A percentile compares a stretch with the other conserved stretches of the same genome.
Conservation (phyloP, 1,140 invertebrate species). For the Neodiprion pinetum region DNA sequence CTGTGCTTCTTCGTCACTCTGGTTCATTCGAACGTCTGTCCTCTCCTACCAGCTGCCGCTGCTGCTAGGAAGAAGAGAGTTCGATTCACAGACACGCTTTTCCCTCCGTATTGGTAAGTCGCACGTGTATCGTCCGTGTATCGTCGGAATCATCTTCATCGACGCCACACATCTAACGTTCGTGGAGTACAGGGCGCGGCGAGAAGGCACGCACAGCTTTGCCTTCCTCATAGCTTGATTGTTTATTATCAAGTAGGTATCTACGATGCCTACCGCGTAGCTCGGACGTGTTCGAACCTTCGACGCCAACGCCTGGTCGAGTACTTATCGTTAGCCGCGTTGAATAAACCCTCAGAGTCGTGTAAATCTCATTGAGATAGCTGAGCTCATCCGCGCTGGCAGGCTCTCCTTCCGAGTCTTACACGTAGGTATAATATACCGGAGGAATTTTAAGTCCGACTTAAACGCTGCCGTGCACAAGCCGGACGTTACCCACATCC, state of each 20-base stretch:
- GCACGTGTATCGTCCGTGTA: too few relatives aligned
- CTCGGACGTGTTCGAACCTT: neutral
- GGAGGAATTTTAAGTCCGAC: too few relatives aligned
- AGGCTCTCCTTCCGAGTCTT: too few relatives aligned
- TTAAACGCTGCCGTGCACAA: too few relatives aligned
- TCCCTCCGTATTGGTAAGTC: too few relatives aligned
- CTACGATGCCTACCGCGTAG: neutral
- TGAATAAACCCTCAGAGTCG: slow-evolving; percentile 2
- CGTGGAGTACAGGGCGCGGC: neutral
- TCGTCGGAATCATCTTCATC: too few relatives aligned
- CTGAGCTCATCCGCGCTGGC: neutral
- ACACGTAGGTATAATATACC: too few relatives aligned
- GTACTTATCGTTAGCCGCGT: neutral
- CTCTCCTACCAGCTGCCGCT: neutral
- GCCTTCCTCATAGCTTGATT: neutral
- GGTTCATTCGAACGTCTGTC: neutral
- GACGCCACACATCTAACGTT: too few relatives aligned
- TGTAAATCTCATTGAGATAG: neutral
- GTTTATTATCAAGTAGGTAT: neutral
- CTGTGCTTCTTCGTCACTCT: neutral
- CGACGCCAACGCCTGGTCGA: neutral
- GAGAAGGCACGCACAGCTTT: neutral
- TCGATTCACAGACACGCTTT: too few relatives aligned
- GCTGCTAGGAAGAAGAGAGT: too few relatives aligned
- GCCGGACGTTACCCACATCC: too few relatives aligned